These are phyloP conservation scores for Anableps anableps DNA, from an alignment of 2,797 vertebrate genomes.

Conservation along the genomic window DNA sequence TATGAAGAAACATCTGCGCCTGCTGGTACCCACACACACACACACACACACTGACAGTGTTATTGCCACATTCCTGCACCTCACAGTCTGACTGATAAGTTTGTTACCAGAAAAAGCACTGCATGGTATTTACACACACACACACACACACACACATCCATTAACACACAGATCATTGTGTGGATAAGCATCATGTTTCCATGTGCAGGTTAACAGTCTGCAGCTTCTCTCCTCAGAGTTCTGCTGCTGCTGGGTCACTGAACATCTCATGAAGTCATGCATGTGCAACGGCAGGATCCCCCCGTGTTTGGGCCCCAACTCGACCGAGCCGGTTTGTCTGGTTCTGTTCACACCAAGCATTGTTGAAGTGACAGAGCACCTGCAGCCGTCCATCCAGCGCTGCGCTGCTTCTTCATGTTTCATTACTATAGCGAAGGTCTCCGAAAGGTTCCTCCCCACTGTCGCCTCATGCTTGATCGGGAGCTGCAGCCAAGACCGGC, in stretches of 20 bases:
- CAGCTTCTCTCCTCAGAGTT: background rate
- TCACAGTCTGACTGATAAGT: slow-evolving; percentile 11
- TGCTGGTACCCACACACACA: slow-evolving; percentile 16
- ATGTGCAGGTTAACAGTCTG: background rate
- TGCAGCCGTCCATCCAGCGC: background rate
- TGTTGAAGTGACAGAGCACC: no score
- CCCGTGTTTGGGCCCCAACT: no score
- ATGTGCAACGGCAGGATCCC: no score
- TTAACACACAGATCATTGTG: background rate
- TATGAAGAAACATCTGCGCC: slow-evolving; percentile 25
- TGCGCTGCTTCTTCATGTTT: background rate
- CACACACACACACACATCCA: background rate
- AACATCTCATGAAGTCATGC: background rate
- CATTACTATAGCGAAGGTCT: no score
- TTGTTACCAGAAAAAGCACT: slow-evolving; percentile 8
- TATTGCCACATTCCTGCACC: slow-evolving; percentile 15
- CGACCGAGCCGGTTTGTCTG: no score
- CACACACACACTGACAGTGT: background rate
- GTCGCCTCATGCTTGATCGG: background rate
- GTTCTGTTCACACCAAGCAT: no score
- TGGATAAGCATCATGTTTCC: background rate
- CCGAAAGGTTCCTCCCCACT: background rate
- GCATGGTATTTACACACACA: background rate
- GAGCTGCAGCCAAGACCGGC: background rate
- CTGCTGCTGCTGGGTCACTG: background rate